Evolutionary conservation across 1,140 invertebrate species (phyloP).

Genomic region (Parapsyche elsis): DNA sequence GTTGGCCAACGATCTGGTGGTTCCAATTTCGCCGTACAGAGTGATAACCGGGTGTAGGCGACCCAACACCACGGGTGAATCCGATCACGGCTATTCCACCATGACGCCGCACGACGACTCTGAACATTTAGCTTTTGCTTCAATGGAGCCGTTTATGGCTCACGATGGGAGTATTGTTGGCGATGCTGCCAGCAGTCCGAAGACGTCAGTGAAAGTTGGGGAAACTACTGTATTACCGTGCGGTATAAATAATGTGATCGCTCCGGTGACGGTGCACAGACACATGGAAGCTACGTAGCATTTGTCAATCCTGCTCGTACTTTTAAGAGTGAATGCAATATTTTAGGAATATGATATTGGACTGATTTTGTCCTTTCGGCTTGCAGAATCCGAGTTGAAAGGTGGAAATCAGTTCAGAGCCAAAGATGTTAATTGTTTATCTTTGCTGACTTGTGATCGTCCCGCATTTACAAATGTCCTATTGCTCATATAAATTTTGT

Average conservation of each 20-base stretch:
- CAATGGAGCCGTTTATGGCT: slow-evolving; percentile 71
- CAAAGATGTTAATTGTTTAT: slow-evolving; percentile 35
- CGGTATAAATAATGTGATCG: slow-evolving; percentile 78
- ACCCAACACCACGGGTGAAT: slow-evolving; percentile 83
- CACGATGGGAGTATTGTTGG: slow-evolving; percentile 67
- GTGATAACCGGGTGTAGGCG: slow-evolving; percentile 84
- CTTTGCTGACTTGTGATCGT: slow-evolving; percentile 25
- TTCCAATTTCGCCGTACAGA: slow-evolving; percentile 87
- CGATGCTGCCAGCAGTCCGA: slow-evolving; percentile 58
- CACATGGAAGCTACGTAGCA: slow-evolving; percentile 77
- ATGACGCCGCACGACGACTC: slow-evolving; percentile 93
- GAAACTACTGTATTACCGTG: slow-evolving; percentile 66
- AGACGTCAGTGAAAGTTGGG: slow-evolving; percentile 51
- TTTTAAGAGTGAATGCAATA: background rate
- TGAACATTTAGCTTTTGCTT: slow-evolving; percentile 81
- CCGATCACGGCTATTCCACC: slow-evolving; percentile 94
- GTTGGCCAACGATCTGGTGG: slow-evolving; percentile 67
- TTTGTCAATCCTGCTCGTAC: slow-evolving; percentile 6
- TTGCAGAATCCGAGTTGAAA: background rate
- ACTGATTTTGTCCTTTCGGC: background rate
- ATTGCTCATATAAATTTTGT: slow-evolving; percentile 31
- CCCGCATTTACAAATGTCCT: slow-evolving; percentile 31
- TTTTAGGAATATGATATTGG: background rate
- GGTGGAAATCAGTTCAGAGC: slow-evolving; percentile 5
- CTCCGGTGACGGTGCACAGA: slow-evolving; percentile 88